phyloP scores from a whole-genome alignment of 2,113 vertebrate species.

The Hemibagrus wyckioides region DNA sequence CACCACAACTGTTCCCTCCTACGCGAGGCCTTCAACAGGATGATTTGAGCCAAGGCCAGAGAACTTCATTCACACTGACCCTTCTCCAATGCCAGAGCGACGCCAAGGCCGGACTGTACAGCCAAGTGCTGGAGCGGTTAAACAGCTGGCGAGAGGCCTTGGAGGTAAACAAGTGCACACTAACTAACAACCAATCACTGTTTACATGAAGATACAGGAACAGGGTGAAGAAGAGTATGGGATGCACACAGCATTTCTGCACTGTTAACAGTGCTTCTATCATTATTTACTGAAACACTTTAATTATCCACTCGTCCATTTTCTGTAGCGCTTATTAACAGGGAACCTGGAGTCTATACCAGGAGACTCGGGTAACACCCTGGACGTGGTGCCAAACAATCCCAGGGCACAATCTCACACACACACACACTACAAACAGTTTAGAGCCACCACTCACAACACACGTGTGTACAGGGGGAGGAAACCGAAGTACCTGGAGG shows the following conservation, averaged over 20 bases:
- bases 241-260: background rate
- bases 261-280: background rate
- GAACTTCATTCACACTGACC: slow-evolving; percentile 51
- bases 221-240: background rate
- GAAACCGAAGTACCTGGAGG: too few species aligned
- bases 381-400: too few species aligned
- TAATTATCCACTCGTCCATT: background rate
- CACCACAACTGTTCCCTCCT: slow-evolving; percentile 42
- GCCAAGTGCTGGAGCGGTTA: slow-evolving; percentile 36
- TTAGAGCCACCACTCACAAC: too few species aligned
- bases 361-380: too few species aligned
- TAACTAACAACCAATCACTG: slow-evolving; percentile 12
- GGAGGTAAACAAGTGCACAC: slow-evolving; percentile 32
- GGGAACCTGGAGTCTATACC: too few species aligned
- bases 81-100: slow-evolving; percentile 35
- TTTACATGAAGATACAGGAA: background rate
- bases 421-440: too few species aligned
- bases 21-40: slow-evolving; percentile 32
- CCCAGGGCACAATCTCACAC: too few species aligned
- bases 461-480: too few species aligned
- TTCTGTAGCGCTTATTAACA: too few species aligned
- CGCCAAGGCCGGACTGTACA: slow-evolving; percentile 37
- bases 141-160: slow-evolving; percentile 43
- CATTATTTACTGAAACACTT: background rate
- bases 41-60: slow-evolving; percentile 46